These are phyloP conservation scores for Stenopsyche tienmushanensis DNA, from an alignment of 1,140 invertebrate species.

Conservation along the genomic window DNA sequence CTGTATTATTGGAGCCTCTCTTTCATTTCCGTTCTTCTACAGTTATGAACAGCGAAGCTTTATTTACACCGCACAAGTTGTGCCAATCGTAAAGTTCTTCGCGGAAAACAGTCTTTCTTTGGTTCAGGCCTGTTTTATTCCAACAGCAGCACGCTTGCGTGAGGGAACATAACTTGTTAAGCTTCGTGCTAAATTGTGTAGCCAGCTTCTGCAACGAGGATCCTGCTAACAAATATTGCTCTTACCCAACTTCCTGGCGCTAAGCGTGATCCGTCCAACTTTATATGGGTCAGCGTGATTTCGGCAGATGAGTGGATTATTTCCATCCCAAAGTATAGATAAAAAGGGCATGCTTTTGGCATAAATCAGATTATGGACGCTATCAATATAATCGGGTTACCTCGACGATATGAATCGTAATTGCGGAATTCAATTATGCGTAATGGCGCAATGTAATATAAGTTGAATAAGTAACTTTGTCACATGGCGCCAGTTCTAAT, in stretches of 20 bases:
- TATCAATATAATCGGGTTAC: too few species aligned
- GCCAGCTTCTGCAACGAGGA: background rate
- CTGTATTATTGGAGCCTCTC: background rate
- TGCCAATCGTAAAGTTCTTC: background rate
- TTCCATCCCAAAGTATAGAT: too few species aligned
- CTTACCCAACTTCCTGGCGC: background rate
- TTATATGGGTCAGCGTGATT: background rate
- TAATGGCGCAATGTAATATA: too few species aligned
- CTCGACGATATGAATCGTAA: too few species aligned
- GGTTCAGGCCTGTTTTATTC: background rate
- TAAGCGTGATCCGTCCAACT: background rate
- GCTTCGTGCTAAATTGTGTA: background rate
- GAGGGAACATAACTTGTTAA: conserved; percentile 8
- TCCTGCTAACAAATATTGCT: background rate
- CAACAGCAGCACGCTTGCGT: background rate
- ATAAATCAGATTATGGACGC: too few species aligned
- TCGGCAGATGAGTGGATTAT: background rate
- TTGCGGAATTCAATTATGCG: too few species aligned
- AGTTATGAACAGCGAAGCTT: background rate
- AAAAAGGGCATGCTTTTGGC: too few species aligned
- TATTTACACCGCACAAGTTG: background rate
- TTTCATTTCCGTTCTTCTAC: background rate
- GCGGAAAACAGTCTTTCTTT: background rate
- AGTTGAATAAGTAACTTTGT: too few species aligned
- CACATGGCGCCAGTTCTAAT: too few species aligned